Evolutionary conservation across 2,888 invertebrate genomes (phyloP), one percentile per base, ranked within the genome.

Genomic region (Luperina testacea): DNA sequence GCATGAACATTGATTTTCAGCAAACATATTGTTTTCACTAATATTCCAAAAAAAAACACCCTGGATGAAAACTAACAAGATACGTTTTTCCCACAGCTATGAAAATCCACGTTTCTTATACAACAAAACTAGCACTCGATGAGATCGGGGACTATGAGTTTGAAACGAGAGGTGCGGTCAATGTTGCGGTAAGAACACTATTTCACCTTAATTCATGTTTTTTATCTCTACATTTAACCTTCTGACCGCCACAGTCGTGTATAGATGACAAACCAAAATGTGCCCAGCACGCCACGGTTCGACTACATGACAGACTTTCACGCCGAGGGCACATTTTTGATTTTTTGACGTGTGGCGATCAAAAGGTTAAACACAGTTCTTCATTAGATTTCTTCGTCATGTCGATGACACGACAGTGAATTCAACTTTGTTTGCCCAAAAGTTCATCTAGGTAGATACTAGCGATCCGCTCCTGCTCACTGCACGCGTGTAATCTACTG

Each of bases 101-200:
- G 97, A 97, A 97, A 92, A 97, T 97, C 51, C 97, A 97, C 91
- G 97, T 97, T 90, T 97, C 97, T 45, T 91, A 95, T 67, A 94
- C 96, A 38, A 97, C 97, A 64, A 97, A 97, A 90, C 87, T 91
- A 61, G 96, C 97, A 4, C 90, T 97, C 51, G 97, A 97, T 76
- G 94, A 95, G 74, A 94, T 97, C 32, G 97, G 97, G 1, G 95
- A 95, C 61, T 97, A 97, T 84, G 91, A 94, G 65, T 90, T 94
- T 13, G 94, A 97, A 76, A 94, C 95, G 0, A 92, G 97, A 89
- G 97, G 97, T 7, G 85, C 90, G 6, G 91, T 95, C 32, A 95
- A 97, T 76, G 93, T 97, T 45, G 94, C 96, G 89, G 97, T 97
- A 92, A 76, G 57, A 67, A 64, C 81, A 45, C 15, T 20, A 32